These are phyloP conservation scores for Drosophila falleni DNA, from an alignment of 2,888 invertebrate genomes.

Conservation along the genomic window DNA sequence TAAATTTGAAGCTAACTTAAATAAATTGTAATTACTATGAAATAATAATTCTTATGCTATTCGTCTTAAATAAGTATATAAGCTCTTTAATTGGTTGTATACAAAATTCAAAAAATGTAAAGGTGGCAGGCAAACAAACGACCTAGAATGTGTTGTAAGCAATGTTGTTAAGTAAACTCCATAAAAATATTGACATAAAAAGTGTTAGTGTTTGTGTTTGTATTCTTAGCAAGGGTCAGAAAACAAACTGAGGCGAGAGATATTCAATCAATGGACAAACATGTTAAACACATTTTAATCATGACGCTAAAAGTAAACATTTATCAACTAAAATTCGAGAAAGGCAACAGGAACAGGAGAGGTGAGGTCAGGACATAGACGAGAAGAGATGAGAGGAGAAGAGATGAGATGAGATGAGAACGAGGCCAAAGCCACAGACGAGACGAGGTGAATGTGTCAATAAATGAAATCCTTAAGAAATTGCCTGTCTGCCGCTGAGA, in stretches of 20 bases:
- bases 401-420: too few species aligned
- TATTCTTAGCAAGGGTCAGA: conserved; percentile 31
- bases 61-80: too few species aligned
- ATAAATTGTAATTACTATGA: too few species aligned
- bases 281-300: conserved; percentile 82
- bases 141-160: conserved; percentile 1
- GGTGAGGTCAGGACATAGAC: conserved; percentile 13
- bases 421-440: conserved; percentile 48
- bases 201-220: conserved; percentile 29
- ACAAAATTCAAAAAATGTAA: neutral
- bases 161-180: conserved; percentile 11
- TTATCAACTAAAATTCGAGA: conserved; percentile 65
- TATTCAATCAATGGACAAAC: conserved; percentile 77
- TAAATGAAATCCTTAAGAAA: conserved; percentile 81
- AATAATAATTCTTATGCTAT: too few species aligned
- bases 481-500: conserved; percentile 68
- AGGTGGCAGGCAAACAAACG: conserved; percentile 6
- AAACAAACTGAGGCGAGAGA: conserved; percentile 25
- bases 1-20: too few species aligned
- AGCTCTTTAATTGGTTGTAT: neutral
- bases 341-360: conserved; percentile 13
- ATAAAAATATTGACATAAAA: conserved; percentile 46
- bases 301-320: conserved; percentile 74
- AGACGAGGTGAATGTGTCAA: conserved; percentile 74
- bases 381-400: conserved; percentile 19